Conservation (phyloP, 2,113 vertebrate genomes). For the Pionites leucogaster region DNA sequence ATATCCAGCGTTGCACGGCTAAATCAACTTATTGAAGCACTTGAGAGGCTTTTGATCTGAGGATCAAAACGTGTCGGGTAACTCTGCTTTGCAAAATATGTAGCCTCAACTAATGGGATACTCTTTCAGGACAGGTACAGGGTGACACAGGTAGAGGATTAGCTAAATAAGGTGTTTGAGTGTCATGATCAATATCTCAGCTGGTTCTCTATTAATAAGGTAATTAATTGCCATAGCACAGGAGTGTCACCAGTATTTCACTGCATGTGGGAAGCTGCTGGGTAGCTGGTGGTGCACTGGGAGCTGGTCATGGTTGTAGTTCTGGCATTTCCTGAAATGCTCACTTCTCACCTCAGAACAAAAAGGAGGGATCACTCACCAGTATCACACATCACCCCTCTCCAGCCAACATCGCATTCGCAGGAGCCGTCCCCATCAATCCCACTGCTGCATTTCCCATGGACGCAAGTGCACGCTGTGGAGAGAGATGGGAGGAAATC, state of each 20-base stretch:
- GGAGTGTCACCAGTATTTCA: rapidly evolving
- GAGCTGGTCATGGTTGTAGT: not conserved
- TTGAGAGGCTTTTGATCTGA: not conserved
- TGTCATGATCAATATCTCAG: not conserved
- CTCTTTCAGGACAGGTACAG: not conserved
- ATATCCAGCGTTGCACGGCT: not conserved
- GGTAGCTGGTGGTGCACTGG: not conserved
- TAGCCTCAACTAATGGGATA: not conserved
- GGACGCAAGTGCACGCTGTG: conserved; percentile 81
- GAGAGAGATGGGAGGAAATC: not conserved
- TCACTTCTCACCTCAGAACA: not conserved
- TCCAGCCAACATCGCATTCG: conserved; percentile 87
- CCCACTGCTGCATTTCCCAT: conserved; percentile 85
- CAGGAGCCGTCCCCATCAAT: conserved; percentile 84
- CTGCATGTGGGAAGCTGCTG: not conserved
- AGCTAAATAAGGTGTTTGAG: not conserved
- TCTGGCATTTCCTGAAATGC: not conserved
- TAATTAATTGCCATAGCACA: not conserved
- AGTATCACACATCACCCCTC: conserved; percentile 80
- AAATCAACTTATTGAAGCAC: not conserved
- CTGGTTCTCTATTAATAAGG: not conserved
- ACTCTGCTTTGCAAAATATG: not conserved
- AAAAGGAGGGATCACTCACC: conserved; percentile 62
- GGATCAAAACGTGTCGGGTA: not conserved
- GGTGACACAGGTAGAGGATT: not conserved